Base-by-base conservation (phyloP, 1,140 invertebrate genomes). In the Drosophila simulans region DNA sequence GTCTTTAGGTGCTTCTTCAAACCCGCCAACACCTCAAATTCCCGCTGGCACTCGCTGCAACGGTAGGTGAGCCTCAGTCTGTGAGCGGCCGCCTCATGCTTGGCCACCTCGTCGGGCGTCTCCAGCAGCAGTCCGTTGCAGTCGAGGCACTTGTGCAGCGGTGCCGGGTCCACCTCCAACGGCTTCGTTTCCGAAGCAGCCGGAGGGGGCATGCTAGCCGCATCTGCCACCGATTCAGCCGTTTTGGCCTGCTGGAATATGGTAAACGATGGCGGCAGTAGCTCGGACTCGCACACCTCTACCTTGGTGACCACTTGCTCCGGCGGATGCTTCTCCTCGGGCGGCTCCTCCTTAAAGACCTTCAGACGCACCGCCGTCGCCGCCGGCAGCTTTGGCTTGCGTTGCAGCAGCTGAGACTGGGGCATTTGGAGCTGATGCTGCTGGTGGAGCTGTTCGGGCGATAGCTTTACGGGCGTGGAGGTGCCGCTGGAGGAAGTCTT, bases 1-100 rank as follows among this genome's bases (percentile, higher is more conserved):
- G 80, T 90, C 49, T 91, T 92, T 1, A 91, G 46, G 49, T 92
- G 91, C 52, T 91, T 91, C 66, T 92, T 92, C 5, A 92, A 70
- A 0, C 81, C 80, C 3, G 79, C 77, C 39, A 90, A 53, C 22
- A 83, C 45, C 39, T 88, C 82, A 31, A 92, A 92, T 54, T 92
- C 91, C 5, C 79, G 60, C 34, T 91, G 77, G 53, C 91, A 92
- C 27, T 91, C 89, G 20, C 52, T 51, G 39, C 91, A 92, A 35
- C 77, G 83, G 45, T 91, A 91, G 20, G 82, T 70, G 2, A 91
- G 59, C n/a, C 81, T 77, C 2, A 91, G 54, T 2, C 88, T 71
- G 57, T 92, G 91, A 10, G 57, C 66, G 13, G 80, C 82, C 34
- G 77, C 62, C 52, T 91, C 80, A 22, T 92, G 91, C 20, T 72